Base-by-base conservation (phyloP, 2,113 vertebrate species). In the Silurus meridionalis region DNA sequence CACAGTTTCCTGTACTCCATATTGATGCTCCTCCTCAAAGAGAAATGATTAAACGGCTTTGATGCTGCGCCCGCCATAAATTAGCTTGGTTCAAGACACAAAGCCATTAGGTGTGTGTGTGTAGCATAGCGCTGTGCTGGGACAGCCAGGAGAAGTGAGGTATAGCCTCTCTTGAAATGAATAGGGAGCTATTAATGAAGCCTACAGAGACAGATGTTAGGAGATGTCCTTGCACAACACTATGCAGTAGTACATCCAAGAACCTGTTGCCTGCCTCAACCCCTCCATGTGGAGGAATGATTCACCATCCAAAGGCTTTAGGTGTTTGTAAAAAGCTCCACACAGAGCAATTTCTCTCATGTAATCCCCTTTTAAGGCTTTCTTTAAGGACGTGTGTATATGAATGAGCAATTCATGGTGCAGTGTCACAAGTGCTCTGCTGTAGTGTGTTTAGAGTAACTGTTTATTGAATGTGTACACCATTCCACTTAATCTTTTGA, bases 51-150 rank as follows among this genome's bases (percentile, higher is more conserved):
- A 79, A 90, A 87, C n/a, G 61, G 87, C 83, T 66, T 74, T 74
- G 82, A 85, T 52, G 83, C 74, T 83, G 37, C 55, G 64, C 72
- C 72, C 71, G 83, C 83, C 83, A 87, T 89, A 87, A 86, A 91
- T 89, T 78, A 87, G 57, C 82, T 75, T 48, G 66, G 88, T 86
- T 85, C 80, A 57, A 66, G 80, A 82, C n/a, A 81, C n/a, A 79
- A 37, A 15, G 28, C 85, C 52, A 79, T 82, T 63, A 82, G 48
- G 50, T 82, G 64, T 25, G 58, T 52, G n/a, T 58, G 17, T 80
- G 14, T 61, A 80, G 17, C 28, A 61, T 46, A 21, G 25, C 78
- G 61, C 60, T 75, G 83, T 37, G 53, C 48, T 28, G 80, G 58
- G 37, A 71, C 48, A 85, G 6, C 2, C 17, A 80, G 19, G 69